Conservation (phyloP, 1,140 invertebrate species). For the Trachymyrmex septentrionalis region DNA sequence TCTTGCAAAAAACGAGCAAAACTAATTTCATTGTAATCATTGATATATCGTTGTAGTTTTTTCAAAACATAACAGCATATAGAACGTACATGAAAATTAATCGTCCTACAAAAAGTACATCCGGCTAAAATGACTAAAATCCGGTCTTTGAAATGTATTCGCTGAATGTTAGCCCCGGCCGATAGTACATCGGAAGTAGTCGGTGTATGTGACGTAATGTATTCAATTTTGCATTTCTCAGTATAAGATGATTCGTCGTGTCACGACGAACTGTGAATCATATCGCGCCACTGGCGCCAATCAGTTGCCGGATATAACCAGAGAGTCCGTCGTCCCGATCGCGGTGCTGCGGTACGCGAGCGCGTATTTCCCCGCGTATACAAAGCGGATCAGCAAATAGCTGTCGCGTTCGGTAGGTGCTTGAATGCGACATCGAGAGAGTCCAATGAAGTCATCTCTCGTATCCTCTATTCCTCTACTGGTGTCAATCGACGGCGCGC, state of each 20-base stretch:
- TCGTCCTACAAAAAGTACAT: not conserved
- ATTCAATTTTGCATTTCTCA: conserved; percentile 69
- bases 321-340: not conserved
- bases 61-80: not conserved
- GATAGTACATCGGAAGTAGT: conserved; percentile 44
- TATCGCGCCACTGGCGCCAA: conserved; percentile 60
- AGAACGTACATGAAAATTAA: not conserved
- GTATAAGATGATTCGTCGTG: conserved; percentile 72
- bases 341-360: not conserved
- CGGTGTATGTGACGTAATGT: conserved; percentile 58
- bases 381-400: conserved; percentile 18
- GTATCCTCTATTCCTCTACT: conserved; percentile 23
- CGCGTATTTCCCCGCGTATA: conserved; percentile 28
- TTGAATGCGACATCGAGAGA: conserved; percentile 42
- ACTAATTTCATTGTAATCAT: not conserved
- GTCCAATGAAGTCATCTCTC: conserved; percentile 73
- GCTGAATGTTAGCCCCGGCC: conserved; percentile 21
- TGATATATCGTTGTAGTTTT: not conserved
- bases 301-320: conserved; percentile 49
- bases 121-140: not conserved
- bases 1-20: not conserved
- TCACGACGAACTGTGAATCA: conserved; percentile 62
- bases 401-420: conserved; percentile 25
- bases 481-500: conserved; percentile 28
- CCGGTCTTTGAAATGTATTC: conserved; percentile 21